Percentiles rank a stretch among this genome's conserved stretches.
Conservation (phyloP, 2,113 vertebrate species). For the Struthidea cinerea region DNA sequence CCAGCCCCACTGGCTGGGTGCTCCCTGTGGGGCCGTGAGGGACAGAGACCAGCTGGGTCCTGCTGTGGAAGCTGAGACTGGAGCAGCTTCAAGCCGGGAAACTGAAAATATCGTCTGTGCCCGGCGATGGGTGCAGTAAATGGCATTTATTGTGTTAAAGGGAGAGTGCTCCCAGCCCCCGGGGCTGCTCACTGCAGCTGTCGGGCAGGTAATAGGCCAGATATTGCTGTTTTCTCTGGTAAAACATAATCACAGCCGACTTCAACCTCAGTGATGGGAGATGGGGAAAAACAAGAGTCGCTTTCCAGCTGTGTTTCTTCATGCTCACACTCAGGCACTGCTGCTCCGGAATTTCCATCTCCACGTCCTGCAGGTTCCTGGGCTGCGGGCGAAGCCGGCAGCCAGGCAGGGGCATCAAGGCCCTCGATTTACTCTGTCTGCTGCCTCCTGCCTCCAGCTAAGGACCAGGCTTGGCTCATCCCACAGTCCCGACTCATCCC, state of each 20-base stretch:
- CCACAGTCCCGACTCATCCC: rapidly evolving
- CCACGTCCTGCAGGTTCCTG: background rate
- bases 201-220: background rate
- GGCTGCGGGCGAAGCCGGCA: background rate
- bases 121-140: rapidly evolving
- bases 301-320: background rate
- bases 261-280: background rate
- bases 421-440: background rate
- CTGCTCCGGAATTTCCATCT: background rate
- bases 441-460: background rate
- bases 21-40: rapidly evolving
- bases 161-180: background rate
- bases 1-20: rapidly evolving
- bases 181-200: background rate
- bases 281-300: background rate
- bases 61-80: background rate
- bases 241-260: background rate
- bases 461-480: background rate
- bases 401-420: background rate
- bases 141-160: background rate
- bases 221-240: background rate
- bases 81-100: background rate
- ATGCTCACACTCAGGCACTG: background rate
- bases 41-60: background rate
- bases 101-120: rapidly evolving